Evolutionary conservation across 2,888 invertebrate species (phyloP), one percentile per base, ranked within the genome.

Genomic region (Operophtera brumata): DNA sequence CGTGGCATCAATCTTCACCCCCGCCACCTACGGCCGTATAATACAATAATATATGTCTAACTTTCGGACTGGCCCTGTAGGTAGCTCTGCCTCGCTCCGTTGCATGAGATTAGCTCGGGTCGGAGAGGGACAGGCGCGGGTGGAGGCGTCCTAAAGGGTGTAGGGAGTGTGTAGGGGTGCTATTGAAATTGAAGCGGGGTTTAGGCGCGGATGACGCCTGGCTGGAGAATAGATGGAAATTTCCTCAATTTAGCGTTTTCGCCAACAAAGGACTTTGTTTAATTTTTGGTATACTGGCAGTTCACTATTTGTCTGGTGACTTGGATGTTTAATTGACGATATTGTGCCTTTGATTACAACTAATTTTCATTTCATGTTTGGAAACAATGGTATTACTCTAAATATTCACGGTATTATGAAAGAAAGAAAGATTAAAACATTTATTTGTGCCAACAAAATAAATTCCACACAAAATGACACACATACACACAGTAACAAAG

Each of bases 41-140:
- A 87, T 86, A 89, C 87, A 89, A 88, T 89, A 89, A 88, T 90
- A 88, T 89, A 90, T 86, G 90, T 89, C 90, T 90, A 88, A 87
- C 81, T 85, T 86, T 89, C 89, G 89, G 90, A 90, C 90, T 86
- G 82, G 86, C 87, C 89, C 87, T 87, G 87, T 86, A 81, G 86
- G 84, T 84, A 83, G 77, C 67, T 59, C 64, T 54, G 53, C 84
- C 86, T 62, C 68, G 60, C 59, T 85, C 73, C 39, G 47, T 1
- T 76, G 14, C 25, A 34, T 14, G 54, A 42, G 64, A 67, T 70
- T 69, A 59, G 20, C 55, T 47, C 36, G 37, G 7, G 78, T 44
- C 39, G 46, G 80, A 84, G 54, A 40, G 76, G 63, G 86, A 85
- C 37, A 61, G 71, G n/a, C 12, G 53, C 46, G 57, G 67, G 82